These are phyloP conservation scores for Gallinago solitaria DNA, from an alignment of 2,797 vertebrate species.

Conservation along the genomic window DNA sequence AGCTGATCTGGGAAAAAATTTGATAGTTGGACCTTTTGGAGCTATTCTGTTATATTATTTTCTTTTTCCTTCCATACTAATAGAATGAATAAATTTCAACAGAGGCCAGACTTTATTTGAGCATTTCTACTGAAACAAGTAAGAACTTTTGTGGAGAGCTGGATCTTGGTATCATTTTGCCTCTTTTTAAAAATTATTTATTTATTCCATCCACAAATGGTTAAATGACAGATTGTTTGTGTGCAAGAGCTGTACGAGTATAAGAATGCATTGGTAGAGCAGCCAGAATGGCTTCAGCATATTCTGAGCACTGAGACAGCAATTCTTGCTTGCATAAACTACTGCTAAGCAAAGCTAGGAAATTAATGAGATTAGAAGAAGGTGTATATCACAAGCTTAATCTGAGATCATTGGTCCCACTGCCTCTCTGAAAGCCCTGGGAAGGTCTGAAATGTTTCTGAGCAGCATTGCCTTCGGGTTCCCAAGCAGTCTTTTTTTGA, in stretches of 20 bases:
- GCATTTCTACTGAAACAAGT: neutral
- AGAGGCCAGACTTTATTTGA: neutral
- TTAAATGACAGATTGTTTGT: neutral
- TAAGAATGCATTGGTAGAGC: neutral
- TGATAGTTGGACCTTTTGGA: neutral
- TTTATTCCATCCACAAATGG: neutral
- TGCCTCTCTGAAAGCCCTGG: neutral
- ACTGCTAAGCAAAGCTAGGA: neutral
- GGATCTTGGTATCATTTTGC: neutral
- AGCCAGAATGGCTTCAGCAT: neutral
- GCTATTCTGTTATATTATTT: neutral
- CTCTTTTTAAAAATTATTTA: neutral
- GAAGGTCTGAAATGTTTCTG: neutral
- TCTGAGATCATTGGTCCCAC: neutral
- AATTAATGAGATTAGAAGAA: neutral
- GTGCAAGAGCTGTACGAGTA: neutral
- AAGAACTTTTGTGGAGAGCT: neutral
- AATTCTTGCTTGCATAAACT: neutral
- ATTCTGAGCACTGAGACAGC: neutral
- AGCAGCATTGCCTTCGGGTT: neutral
- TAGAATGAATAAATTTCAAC: neutral
- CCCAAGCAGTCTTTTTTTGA: neutral
- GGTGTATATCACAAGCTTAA: neutral
- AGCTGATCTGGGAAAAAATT: neutral
- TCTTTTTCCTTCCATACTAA: neutral